Evolutionary conservation across 2,797 vertebrate species (phyloP).

Genomic region (Artibeus jamaicensis): DNA sequence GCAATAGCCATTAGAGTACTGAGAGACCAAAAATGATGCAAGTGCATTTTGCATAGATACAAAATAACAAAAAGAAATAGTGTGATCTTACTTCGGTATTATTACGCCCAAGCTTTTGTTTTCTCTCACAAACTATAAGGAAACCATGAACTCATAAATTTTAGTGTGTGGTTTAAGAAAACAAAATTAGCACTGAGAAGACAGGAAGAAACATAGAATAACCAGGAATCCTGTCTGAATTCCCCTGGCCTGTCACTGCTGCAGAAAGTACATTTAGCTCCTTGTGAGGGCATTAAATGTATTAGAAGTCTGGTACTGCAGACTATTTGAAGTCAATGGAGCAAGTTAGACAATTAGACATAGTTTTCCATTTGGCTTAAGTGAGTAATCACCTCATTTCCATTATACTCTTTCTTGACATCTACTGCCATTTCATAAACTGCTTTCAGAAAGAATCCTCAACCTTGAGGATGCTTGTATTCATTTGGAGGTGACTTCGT

Average conservation of each 20-base stretch:
- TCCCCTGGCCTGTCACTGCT: neutral
- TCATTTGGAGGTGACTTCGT: neutral
- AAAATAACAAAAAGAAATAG: neutral
- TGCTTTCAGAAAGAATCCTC: neutral
- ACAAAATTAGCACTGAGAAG: neutral
- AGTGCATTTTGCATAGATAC: neutral
- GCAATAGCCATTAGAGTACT: neutral
- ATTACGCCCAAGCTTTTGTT: neutral
- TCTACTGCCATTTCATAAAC: neutral
- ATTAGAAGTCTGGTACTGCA: neutral
- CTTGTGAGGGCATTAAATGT: neutral
- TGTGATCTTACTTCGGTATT: neutral
- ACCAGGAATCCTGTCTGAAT: neutral
- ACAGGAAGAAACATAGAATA: neutral
- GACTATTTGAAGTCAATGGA: constrained; percentile 48
- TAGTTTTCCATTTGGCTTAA: constrained; percentile 46
- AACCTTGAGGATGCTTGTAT: neutral
- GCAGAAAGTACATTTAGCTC: neutral
- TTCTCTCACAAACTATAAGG: neutral
- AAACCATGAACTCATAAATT: neutral
- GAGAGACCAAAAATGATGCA: neutral
- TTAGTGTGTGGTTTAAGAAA: neutral
- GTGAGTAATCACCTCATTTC: constrained; percentile 67
- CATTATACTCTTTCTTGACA: constrained; percentile 30
- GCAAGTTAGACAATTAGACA: constrained; percentile 54